phyloP scores from a whole-genome alignment of 1,140 invertebrate genomes.

The Pogonognathellus flavescens region DNA sequence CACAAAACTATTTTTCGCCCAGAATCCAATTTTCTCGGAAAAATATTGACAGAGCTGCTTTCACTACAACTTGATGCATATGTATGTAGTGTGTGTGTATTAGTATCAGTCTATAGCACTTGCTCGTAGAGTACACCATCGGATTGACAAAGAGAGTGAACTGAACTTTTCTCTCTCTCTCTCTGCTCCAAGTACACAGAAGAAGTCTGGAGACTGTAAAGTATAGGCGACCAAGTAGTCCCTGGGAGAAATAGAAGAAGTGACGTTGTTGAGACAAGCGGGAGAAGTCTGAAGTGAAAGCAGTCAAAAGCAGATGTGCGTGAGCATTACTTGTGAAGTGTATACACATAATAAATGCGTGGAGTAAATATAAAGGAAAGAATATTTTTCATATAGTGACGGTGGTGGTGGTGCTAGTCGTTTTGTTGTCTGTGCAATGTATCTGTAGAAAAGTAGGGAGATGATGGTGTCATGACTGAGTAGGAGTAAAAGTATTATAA shows the following conservation, averaged over 20 bases:
- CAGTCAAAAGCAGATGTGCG: constrained; percentile 21
- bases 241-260: too few species aligned
- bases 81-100: neutral
- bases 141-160: too few species aligned
- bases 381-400: neutral
- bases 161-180: too few species aligned
- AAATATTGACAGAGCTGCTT: constrained; percentile 19
- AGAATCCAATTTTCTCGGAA: constrained; percentile 30
- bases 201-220: too few species aligned
- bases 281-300: neutral
- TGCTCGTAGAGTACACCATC: too few species aligned
- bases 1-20: constrained; percentile 39
- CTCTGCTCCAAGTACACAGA: too few species aligned
- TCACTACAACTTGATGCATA: neutral
- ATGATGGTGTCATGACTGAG: constrained; percentile 14
- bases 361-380: neutral
- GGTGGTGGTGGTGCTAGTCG: neutral
- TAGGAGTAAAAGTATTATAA: neutral
- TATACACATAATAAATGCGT: neutral
- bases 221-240: too few species aligned
- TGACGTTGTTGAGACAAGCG: too few species aligned
- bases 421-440: neutral
- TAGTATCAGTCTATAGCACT: too few species aligned
- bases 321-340: neutral
- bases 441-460: neutral